Evolutionary conservation across 1,140 invertebrate species (phyloP).

Genomic region (Pseudomyrmex concolor): DNA sequence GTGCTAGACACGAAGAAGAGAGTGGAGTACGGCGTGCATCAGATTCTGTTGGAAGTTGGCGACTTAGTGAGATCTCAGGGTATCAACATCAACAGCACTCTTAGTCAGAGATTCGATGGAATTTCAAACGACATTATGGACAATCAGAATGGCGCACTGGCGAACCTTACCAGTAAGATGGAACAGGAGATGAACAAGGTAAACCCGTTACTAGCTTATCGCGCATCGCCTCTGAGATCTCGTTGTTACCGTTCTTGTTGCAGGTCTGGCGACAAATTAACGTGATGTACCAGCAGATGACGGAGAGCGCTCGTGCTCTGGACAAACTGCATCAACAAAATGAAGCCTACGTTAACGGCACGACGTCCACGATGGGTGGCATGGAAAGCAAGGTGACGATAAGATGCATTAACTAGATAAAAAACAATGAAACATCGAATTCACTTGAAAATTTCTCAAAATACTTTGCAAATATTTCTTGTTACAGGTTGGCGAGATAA

Average conservation of each 20-base stretch:
- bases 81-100: constrained; percentile 88
- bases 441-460: not conserved
- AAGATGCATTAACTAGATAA: constrained; percentile 10
- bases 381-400: constrained; percentile 91
- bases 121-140: constrained; percentile 89
- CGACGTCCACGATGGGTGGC: constrained; percentile 91
- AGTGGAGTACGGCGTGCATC: constrained; percentile 93
- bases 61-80: constrained; percentile 89
- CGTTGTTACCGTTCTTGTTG: constrained; percentile 23
- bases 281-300: constrained; percentile 94
- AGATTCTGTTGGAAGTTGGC: constrained; percentile 92
- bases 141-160: constrained; percentile 90
- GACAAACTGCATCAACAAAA: constrained; percentile 92
- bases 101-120: constrained; percentile 89
- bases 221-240: too few species aligned
- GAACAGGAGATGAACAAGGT: constrained; percentile 92
- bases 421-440: constrained; percentile 5
- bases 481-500: constrained; percentile 89
- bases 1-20: constrained; percentile 93
- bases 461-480: too few species aligned
- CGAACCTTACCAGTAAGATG: constrained; percentile 91
- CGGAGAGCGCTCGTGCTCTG: constrained; percentile 90
- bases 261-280: constrained; percentile 94
- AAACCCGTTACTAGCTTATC: not conserved
- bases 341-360: constrained; percentile 92